Evolutionary conservation across 2,888 invertebrate species (phyloP).

Genomic region (Liodrosophila aerea): DNA sequence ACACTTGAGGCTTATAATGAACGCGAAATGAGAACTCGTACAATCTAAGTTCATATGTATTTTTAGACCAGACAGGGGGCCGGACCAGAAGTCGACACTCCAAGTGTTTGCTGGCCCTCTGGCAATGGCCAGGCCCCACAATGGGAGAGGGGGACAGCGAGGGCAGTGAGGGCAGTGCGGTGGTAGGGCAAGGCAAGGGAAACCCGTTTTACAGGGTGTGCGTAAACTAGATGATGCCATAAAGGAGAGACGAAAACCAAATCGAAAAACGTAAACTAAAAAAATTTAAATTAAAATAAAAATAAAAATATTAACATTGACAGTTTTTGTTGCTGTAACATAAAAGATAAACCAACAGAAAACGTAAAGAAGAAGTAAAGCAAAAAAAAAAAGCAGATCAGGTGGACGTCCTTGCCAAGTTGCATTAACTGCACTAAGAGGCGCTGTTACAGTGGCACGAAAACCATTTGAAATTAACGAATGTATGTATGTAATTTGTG

Average conservation of each 20-base stretch:
- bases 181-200: neutral
- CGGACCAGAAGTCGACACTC: constrained; percentile 28
- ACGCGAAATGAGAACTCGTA: neutral
- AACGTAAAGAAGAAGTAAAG: constrained; percentile 29
- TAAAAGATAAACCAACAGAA: constrained; percentile 35
- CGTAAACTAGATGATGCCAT: constrained; percentile 60
- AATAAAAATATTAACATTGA: constrained; percentile 47
- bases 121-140: neutral
- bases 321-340: constrained; percentile 36
- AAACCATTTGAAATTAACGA: too few relatives aligned
- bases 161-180: neutral
- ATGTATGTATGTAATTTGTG: neutral
- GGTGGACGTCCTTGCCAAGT: constrained; percentile 68
- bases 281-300: constrained; percentile 23
- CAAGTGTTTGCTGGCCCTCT: constrained; percentile 18
- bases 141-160: too few relatives aligned
- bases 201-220: constrained; percentile 43
- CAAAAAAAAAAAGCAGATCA: constrained; percentile 39
- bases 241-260: neutral
- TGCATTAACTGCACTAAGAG: constrained; percentile 13
- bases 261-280: constrained; percentile 22
- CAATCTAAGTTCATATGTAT: constrained; percentile 17
- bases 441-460: constrained; percentile 26
- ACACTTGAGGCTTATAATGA: constrained; percentile 16
- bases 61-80: constrained; percentile 43